Conservation (phyloP, 2,888 invertebrate genomes). For the Chironomus tentans region DNA sequence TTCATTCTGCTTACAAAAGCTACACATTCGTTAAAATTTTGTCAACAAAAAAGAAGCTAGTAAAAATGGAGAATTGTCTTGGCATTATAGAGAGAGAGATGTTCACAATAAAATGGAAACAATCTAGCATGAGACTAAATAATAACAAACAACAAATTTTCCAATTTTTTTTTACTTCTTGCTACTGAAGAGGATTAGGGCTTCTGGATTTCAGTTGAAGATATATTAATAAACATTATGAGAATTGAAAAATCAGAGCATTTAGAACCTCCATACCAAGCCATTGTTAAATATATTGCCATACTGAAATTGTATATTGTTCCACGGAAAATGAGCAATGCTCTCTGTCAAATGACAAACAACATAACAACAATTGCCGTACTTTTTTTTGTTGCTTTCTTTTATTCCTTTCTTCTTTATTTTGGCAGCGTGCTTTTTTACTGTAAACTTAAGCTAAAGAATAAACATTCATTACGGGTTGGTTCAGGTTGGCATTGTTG, state of each 20-base stretch:
- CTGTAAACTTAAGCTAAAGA: slow-evolving; percentile 1
- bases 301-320: not conserved
- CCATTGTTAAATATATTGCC: no score
- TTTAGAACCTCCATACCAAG: no score
- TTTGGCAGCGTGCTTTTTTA: not conserved
- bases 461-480: slow-evolving; percentile 26
- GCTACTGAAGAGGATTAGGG: no score
- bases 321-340: slow-evolving; percentile 11
- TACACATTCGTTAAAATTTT: not conserved
- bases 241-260: no score
- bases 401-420: not conserved
- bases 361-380: slow-evolving; percentile 18
- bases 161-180: no score
- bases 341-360: slow-evolving; percentile 23
- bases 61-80: not conserved
- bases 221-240: no score
- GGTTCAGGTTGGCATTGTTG: not conserved
- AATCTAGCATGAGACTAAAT: not conserved
- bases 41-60: not conserved
- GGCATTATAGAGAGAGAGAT: not conserved
- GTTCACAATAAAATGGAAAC: not conserved
- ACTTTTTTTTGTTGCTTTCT: not conserved
- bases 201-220: no score
- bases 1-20: no score
- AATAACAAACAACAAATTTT: not conserved